phyloP scores from a whole-genome alignment of 2,797 vertebrate species.

The Acanthurus leucopareius region DNA sequence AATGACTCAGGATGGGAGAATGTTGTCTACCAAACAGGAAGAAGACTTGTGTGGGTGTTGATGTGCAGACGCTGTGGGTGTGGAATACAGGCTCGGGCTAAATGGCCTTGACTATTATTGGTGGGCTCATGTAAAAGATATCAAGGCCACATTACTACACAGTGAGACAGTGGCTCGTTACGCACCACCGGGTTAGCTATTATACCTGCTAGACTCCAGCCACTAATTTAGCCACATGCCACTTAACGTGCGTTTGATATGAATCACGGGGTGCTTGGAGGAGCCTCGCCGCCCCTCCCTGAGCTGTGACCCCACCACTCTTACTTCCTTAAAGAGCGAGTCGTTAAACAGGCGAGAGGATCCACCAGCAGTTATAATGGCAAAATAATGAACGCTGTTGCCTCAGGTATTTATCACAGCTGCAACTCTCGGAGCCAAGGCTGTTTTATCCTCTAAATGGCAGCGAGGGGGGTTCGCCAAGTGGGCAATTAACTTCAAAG shows the following conservation, averaged over 20 bases:
- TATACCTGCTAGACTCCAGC: slow-evolving; percentile 74
- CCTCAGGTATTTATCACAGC: slow-evolving; percentile 78
- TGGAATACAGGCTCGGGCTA: slow-evolving; percentile 52
- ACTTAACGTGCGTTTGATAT: slow-evolving; percentile 75
- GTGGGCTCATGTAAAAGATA: slow-evolving; percentile 71
- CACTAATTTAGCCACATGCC: slow-evolving; percentile 77
- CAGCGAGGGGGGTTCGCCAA: slow-evolving; percentile 43
- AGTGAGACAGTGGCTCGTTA: slow-evolving; percentile 71
- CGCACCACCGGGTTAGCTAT: slow-evolving; percentile 61
- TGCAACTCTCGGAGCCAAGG: slow-evolving; percentile 38
- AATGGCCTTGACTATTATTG: slow-evolving; percentile 67
- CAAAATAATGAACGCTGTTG: slow-evolving; percentile 73
- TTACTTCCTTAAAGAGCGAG: slow-evolving; percentile 70
- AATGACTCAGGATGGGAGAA: slow-evolving; percentile 76
- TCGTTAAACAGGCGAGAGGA: slow-evolving; percentile 75
- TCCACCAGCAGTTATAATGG: slow-evolving; percentile 73
- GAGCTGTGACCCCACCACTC: slow-evolving; percentile 60
- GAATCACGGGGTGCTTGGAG: slow-evolving; percentile 75
- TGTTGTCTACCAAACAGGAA: slow-evolving; percentile 75
- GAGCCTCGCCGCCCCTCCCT: slow-evolving; percentile 32
- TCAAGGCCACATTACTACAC: slow-evolving; percentile 64
- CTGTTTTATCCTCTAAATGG: slow-evolving; percentile 59
- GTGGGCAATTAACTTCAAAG: slow-evolving; percentile 71
- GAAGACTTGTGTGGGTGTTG: slow-evolving; percentile 69
- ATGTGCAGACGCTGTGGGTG: slow-evolving; percentile 69